Base-by-base conservation (phyloP, 2,888 invertebrate genomes). In the Carpatolechia fugitivella region DNA sequence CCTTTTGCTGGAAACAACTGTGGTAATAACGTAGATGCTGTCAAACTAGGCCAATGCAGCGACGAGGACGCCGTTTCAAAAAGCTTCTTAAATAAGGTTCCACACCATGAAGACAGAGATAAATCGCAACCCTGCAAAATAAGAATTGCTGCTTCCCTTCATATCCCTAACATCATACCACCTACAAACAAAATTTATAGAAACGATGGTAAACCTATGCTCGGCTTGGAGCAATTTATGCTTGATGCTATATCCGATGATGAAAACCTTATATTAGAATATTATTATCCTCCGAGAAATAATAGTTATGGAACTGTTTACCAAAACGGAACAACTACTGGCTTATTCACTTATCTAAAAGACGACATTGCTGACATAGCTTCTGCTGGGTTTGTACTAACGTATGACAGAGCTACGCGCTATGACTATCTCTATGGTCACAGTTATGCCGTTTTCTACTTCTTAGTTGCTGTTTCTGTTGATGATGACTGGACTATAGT, bases 1-100 rank as follows among this genome's bases (percentile, higher is more conserved):
- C 65, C 65, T 7, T 62, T 61, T 48, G 41, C 46, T 11, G 55
- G 60, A 11, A 47, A 56, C 7, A 58, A 44, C 16, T 65, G 65
- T 50, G 65, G 65, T 4, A 54, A 31, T 14, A 51, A 16, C 40
- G 52, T 54, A 16, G 48, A 57, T 20, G 16, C 52, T 7, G 30
- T 58, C 0, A 14, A 52, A 11, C 40, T 58, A 24, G 56, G 57
- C 16, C 11, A 41, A 10, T 63, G 65, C 29, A 16, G 30, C 11
- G 50, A 61, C 30, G 11, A 52, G 6, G 11, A 13, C 14, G 53
- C 49, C n/a, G 29, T 51, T 14, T 24, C 38, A 3, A 54, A 56
- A 33, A 38, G 47, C 24, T 59, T 56, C 14, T 33, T 31, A 13
- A 33, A 52, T 29, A 53, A 53, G 16, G 20, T 38, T 20, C 36